Base-by-base conservation (phyloP, 2,888 invertebrate genomes). In the Apodemia zela region DNA sequence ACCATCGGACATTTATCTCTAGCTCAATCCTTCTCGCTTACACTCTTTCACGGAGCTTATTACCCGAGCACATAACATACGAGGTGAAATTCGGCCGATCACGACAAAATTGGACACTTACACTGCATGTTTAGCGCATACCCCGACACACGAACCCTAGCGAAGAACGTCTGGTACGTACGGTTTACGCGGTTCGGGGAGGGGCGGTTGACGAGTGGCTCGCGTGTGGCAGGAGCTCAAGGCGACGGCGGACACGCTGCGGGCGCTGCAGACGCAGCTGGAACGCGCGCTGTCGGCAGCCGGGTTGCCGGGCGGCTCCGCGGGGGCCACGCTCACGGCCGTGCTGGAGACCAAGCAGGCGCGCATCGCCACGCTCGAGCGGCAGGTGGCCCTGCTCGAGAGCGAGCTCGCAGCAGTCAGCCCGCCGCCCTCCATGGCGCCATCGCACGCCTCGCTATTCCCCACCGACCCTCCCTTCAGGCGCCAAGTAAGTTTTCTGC, bases 271-370 rank as follows among this genome's bases (percentile, higher is more conserved):
- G 93, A 93, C 89, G 84, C 95, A 95, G 92, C 93, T 96, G 94
- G 96, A 96, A 92, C 93, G 95, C 80, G 94, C 94, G 84, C 86
- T 93, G 82, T 92, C 93, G 72, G 95, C 94, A 80, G 93, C 93
- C 69, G 93, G 93, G 75, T 92, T 93, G 82, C 93, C 93, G 74
- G 89, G 90, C 74, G 89, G 89, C 81, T 81, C 81, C 73, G 90
- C 90, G 74, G 90, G 90, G 76, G 95, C 95, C 85, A 95, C 95
- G 74, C 93, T 96, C 86, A 94, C 95, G 75, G 95, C 95, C 77
- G 95, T 96, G 85, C 93, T 96, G 92, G 96, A 95, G 93, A 96
- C 95, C 76, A 95, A 97, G 95, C 97, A 97, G 90, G 95, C 96
- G 79, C 94, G 97, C 87, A 97, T 97, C 87, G 94, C 95, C 81